Evolutionary conservation across 1,140 invertebrate genomes (phyloP), one percentile per base, ranked within the genome.

Genomic region (Riptortus pedestris): DNA sequence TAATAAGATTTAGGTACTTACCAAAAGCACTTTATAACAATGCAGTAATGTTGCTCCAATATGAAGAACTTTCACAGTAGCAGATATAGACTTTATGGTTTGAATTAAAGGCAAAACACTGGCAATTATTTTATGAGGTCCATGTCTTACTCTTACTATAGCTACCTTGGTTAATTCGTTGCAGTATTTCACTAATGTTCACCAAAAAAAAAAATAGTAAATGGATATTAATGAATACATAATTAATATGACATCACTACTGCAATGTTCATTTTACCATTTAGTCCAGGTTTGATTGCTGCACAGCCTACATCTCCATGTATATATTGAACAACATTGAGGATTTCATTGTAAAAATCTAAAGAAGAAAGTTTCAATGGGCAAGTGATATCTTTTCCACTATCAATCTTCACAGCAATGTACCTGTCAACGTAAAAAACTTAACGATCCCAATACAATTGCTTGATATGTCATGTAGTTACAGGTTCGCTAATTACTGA

Each of bases 121-220:
- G 0, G 83, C 76, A 5, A 89, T 76, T 73, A 86, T 81, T 71
- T 75, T 79, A 68, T 90, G 86, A 9, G 86, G 85, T 1, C 85
- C 84, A 74, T 88, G 86, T 67, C 85, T 74, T 27, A 78, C 78
- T 70, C 83, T 78, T 59, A 90, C 76, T 20, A 90, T 78, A 0
- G 83, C 85, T 69, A 89, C 83, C 77, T 80, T 81, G 2, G 86
- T 88, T 47, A 80, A 78, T 65, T 80, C 76, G 74, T 90, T 89
- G 68, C 84, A 88, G 76, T 89, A 90, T 78, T 87, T 88, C 28
- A 85, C 84, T 74, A 77, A n/a, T n/a, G n/a, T n/a, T n/a, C n/a
- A n/a, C n/a, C n/a, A n/a, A n/a, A n/a, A n/a, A n/a, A n/a, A n/a
- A n/a, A n/a, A 51, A 67, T 65, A 55, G 68, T 67, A 71, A 70